Conservation (phyloP, 2,888 invertebrate species). For the Alsophila aescularia region DNA sequence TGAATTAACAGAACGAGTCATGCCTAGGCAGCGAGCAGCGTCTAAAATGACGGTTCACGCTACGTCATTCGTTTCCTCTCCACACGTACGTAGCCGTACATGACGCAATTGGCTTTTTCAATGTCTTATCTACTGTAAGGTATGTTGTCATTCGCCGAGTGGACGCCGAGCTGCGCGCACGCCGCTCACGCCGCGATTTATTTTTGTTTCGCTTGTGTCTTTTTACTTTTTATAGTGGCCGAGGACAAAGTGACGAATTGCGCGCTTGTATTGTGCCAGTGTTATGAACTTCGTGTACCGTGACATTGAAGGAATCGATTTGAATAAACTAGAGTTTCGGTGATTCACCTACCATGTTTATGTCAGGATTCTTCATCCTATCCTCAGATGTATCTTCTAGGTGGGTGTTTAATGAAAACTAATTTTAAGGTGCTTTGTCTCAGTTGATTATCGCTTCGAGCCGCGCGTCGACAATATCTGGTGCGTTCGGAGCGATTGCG, state of each 20-base stretch:
- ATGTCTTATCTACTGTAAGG: slow-evolving; percentile 82
- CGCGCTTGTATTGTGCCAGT: slow-evolving; percentile 73
- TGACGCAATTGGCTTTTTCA: slow-evolving; percentile 85
- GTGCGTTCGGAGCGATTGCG: slow-evolving; percentile 55
- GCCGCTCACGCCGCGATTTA: slow-evolving; percentile 59
- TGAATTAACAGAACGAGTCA: slow-evolving; percentile 63
- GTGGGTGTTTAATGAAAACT: slow-evolving; percentile 65
- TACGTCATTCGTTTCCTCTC: slow-evolving; percentile 81
- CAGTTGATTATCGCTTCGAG: slow-evolving; percentile 44
- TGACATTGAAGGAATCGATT: slow-evolving; percentile 65
- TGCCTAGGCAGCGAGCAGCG: slow-evolving; percentile 63
- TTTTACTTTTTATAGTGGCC: slow-evolving; percentile 71
- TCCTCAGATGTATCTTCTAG: slow-evolving; percentile 76
- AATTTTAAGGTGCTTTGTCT: slow-evolving; percentile 54
- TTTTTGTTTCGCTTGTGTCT: slow-evolving; percentile 75
- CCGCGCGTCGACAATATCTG: slow-evolving; percentile 44
- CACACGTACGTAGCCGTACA: slow-evolving; percentile 80
- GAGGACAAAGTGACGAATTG: slow-evolving; percentile 80
- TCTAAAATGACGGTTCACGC: slow-evolving; percentile 73
- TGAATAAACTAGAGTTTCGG: slow-evolving; percentile 54
- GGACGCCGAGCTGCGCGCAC: slow-evolving; percentile 77
- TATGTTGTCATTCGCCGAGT: slow-evolving; percentile 81
- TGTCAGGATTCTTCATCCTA: slow-evolving; percentile 80
- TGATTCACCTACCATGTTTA: slow-evolving; percentile 65
- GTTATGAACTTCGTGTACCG: slow-evolving; percentile 70